These are phyloP conservation scores for Malurus melanocephalus DNA, from an alignment of 2,113 vertebrate species.

Conservation along the genomic window DNA sequence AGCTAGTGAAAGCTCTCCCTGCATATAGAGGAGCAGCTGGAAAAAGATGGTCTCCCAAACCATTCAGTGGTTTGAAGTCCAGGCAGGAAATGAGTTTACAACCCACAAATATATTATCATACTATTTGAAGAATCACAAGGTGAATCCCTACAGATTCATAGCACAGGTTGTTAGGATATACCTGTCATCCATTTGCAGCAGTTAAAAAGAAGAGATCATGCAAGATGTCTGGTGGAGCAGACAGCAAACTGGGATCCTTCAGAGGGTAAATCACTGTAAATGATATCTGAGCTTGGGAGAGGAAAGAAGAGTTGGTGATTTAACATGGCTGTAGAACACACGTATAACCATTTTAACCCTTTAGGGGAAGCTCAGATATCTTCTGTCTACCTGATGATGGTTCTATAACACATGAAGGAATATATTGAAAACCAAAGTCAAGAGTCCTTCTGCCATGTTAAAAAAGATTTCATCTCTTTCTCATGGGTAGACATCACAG, in stretches of 20 bases:
- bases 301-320: not conserved
- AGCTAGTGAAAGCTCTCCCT: not conserved
- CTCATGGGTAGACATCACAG: not conserved
- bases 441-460: not conserved
- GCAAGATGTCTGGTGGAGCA: not conserved
- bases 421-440: not conserved
- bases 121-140: not conserved
- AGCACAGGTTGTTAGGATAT: not conserved
- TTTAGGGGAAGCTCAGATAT: not conserved
- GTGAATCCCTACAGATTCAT: not conserved
- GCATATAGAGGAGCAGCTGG: not conserved
- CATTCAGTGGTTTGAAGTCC: not conserved
- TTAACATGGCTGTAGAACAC: not conserved
- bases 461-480: not conserved
- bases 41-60: not conserved
- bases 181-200: not conserved
- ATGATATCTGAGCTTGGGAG: not conserved
- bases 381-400: not conserved
- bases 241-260: not conserved
- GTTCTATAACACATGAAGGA: not conserved
- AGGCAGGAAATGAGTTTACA: not conserved
- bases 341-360: not conserved
- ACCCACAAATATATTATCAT: not conserved
- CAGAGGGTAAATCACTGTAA: not conserved
- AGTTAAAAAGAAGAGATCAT: not conserved